These are phyloP conservation scores for Acrobasis suavella DNA, from an alignment of 2,888 invertebrate species.

Conservation along the genomic window DNA sequence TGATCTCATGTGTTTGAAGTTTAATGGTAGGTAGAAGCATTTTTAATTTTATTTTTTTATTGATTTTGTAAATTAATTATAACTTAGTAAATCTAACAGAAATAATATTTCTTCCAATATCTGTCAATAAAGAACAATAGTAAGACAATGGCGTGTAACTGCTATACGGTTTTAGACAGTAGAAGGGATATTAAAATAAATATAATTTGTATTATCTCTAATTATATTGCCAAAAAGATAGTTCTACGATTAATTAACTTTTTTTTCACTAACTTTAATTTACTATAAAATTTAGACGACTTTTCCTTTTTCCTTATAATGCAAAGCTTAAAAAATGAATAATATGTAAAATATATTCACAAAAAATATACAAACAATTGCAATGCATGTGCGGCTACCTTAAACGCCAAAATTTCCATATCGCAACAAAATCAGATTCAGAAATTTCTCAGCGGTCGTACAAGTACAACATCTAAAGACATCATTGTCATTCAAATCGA, in stretches of 20 bases:
- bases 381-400: neutral
- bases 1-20: slow-evolving; percentile 21
- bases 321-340: neutral
- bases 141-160: no score
- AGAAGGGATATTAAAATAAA: no score
- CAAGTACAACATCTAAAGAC: slow-evolving; percentile 20
- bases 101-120: no score
- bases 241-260: neutral
- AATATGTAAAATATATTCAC: neutral
- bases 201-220: no score
- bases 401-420: slow-evolving; percentile 21
- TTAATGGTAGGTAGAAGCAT: slow-evolving; percentile 32
- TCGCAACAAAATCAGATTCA: slow-evolving; percentile 18
- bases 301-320: neutral
- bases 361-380: slow-evolving; percentile 7
- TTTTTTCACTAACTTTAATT: no score
- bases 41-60: neutral
- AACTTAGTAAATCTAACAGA: no score
- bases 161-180: no score
- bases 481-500: slow-evolving; percentile 36
- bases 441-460: slow-evolving; percentile 8
- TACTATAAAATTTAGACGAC: neutral
- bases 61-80: neutral
- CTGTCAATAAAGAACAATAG: no score
- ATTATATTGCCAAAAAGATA: no score